These are phyloP conservation scores for Augochlora pura DNA, from an alignment of 1,140 invertebrate species.

Conservation along the genomic window DNA sequence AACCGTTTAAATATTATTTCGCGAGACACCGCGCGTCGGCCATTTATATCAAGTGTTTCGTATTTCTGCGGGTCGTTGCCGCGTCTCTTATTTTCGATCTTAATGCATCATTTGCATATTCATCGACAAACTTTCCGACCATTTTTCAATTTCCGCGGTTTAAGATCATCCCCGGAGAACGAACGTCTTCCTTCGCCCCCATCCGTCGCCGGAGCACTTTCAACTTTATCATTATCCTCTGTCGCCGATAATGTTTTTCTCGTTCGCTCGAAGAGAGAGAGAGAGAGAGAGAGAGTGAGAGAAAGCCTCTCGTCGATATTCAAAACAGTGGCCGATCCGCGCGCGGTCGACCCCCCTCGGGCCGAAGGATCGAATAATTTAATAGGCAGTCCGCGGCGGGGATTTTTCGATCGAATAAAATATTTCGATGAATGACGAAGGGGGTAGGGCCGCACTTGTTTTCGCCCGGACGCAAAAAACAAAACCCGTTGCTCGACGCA, in stretches of 20 bases:
- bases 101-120: slow-evolving; percentile 59
- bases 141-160: slow-evolving; percentile 62
- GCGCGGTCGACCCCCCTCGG: no score
- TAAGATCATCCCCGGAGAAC: slow-evolving; percentile 40
- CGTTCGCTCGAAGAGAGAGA: background rate
- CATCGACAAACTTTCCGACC: slow-evolving; percentile 60
- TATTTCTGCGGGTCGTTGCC: slow-evolving; percentile 2
- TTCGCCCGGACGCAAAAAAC: background rate
- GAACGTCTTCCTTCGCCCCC: slow-evolving; percentile 14
- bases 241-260: slow-evolving; percentile 21
- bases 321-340: background rate
- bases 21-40: background rate
- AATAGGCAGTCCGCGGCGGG: background rate
- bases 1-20: background rate
- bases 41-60: slow-evolving; percentile 34
- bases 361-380: background rate
- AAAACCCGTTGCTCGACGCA: background rate
- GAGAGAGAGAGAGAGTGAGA: no score
- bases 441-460: background rate
- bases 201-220: background rate
- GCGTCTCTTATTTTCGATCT: slow-evolving; percentile 40
- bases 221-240: slow-evolving; percentile 19
- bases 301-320: slow-evolving; percentile 2
- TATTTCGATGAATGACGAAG: no score
- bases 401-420: no score